Percentiles rank a stretch among this genome's conserved stretches.
Evolutionary conservation across 2,888 invertebrate genomes (phyloP).

Genomic region (Allacma fusca): DNA sequence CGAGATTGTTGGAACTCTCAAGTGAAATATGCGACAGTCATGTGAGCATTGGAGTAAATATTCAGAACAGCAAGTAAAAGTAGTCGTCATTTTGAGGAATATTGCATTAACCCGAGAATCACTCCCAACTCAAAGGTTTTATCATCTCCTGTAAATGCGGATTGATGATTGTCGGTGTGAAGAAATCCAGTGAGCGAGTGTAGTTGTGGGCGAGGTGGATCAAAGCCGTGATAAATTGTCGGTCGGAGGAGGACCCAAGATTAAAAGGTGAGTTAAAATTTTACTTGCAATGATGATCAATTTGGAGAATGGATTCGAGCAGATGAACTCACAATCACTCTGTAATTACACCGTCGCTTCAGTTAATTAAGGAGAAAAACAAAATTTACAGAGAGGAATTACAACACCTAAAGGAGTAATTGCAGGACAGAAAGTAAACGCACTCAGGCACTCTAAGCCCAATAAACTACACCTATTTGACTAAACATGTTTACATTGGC

Average conservation of each 20-base stretch:
- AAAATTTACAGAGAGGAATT: too few species aligned
- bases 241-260: slow-evolving; percentile 31
- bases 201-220: slow-evolving; percentile 37
- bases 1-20: background rate
- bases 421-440: too few species aligned
- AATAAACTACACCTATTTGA: too few species aligned
- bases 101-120: too few species aligned
- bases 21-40: slow-evolving; percentile 3
- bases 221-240: slow-evolving; percentile 35
- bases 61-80: too few species aligned
- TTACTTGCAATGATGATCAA: background rate
- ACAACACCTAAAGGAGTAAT: too few species aligned
- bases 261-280: slow-evolving; percentile 19
- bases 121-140: background rate
- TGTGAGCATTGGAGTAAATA: background rate
- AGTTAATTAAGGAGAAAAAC: too few species aligned
- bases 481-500: too few species aligned
- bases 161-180: slow-evolving; percentile 20
- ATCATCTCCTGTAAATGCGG: background rate
- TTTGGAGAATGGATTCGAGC: background rate
- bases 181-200: slow-evolving; percentile 26
- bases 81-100: too few species aligned
- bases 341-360: background rate
- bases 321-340: too few species aligned
- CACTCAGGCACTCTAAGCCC: too few species aligned